Conservation (phyloP, 2,113 vertebrate species). For the Pseudonaja textilis region DNA sequence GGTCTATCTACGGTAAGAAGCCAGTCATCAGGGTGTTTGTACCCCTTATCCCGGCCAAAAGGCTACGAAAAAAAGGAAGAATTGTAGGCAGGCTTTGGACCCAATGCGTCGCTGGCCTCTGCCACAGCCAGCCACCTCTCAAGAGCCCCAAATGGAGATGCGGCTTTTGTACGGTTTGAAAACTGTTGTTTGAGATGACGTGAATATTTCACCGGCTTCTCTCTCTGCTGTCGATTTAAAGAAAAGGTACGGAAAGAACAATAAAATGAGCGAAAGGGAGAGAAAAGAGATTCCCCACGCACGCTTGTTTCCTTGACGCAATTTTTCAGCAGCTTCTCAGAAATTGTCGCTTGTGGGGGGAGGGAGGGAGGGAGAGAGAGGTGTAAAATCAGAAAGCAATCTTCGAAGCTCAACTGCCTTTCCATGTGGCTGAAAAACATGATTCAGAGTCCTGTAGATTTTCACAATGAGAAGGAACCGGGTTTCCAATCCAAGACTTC, state of each 20-base stretch:
- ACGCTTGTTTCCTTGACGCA: too few species aligned
- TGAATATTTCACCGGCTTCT: not conserved
- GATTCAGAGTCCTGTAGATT: not conserved
- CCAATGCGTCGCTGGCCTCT: not conserved
- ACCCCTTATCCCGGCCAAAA: not conserved
- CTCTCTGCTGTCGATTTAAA: not conserved
- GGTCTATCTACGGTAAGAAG: not conserved
- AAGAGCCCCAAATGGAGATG: not conserved
- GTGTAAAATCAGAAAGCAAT: not conserved
- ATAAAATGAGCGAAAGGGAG: not conserved
- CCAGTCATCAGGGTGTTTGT: not conserved
- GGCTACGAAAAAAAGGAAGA: too few species aligned
- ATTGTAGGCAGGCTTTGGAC: not conserved
- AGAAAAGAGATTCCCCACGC: not conserved
- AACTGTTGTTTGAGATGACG: not conserved
- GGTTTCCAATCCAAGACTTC: not conserved
- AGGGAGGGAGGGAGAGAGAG: too few species aligned
- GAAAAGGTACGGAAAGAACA: not conserved
- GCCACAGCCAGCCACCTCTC: not conserved
- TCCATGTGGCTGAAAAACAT: not conserved
- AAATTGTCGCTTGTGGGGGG: not conserved
- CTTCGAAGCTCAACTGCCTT: not conserved
- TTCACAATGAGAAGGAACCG: not conserved
- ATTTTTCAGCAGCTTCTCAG: conserved; percentile 13
- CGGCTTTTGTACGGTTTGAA: not conserved